A percentile compares a stretch with the other conserved stretches of the same genome.
Evolutionary conservation across 2,797 vertebrate genomes (phyloP).

Genomic region (Pseudochirops cupreus): DNA sequence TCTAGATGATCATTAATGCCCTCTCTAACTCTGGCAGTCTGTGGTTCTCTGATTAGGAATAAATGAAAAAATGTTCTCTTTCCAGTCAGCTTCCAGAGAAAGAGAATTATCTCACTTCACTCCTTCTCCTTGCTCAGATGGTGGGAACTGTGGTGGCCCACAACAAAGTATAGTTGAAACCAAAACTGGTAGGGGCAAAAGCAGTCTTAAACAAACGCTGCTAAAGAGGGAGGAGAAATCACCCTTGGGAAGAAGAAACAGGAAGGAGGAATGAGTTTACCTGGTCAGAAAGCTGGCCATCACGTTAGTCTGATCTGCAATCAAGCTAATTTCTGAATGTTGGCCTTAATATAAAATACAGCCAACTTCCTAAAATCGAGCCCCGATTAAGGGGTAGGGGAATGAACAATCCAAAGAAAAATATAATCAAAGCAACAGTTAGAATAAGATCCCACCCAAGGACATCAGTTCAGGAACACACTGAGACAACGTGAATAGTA

Average conservation of each 20-base stretch:
- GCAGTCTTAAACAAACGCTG: not conserved
- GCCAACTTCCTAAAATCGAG: slow-evolving; percentile 40
- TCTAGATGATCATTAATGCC: not conserved
- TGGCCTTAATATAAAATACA: slow-evolving; percentile 17
- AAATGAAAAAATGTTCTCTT: not conserved
- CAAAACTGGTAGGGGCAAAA: not conserved
- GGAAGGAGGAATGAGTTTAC: not conserved
- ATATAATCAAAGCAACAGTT: slow-evolving; percentile 48
- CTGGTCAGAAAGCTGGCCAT: not conserved
- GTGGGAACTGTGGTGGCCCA: not conserved
- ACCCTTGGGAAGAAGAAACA: not conserved
- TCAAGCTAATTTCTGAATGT: not conserved
- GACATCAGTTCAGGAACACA: slow-evolving; percentile 48
- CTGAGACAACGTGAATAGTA: slow-evolving; percentile 13
- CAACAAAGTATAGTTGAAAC: not conserved
- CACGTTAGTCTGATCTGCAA: not conserved
- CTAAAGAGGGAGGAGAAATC: not conserved
- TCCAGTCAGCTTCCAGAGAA: not conserved
- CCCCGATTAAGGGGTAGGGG: slow-evolving; percentile 20
- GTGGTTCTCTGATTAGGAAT: not conserved
- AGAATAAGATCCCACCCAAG: slow-evolving; percentile 43
- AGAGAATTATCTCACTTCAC: not conserved
- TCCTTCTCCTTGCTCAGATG: not conserved
- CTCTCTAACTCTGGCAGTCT: not conserved
- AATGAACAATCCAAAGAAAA: slow-evolving; percentile 41